Evolutionary conservation across 2,888 invertebrate species (phyloP).

Genomic region (Aphrophora alni): DNA sequence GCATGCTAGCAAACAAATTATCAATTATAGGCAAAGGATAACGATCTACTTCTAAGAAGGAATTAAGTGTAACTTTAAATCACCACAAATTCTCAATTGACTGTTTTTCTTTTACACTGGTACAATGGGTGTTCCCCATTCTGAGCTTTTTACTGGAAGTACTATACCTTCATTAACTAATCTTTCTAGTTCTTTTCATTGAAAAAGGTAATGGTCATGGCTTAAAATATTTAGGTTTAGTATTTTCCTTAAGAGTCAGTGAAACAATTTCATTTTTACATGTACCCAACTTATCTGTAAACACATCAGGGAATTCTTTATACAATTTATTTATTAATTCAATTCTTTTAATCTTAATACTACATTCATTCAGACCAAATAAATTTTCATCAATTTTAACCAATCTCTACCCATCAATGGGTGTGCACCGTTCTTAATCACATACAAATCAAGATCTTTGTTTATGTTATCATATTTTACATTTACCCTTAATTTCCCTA

Average conservation of each 20-base stretch:
- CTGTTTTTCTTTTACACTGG: slow-evolving; percentile 54
- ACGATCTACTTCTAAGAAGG: slow-evolving; percentile 33
- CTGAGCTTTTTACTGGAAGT: slow-evolving; percentile 43
- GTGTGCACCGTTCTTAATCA: slow-evolving; percentile 24
- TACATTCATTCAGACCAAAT: too few species aligned
- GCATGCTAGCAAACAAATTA: slow-evolving; percentile 29
- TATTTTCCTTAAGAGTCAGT: slow-evolving; percentile 42
- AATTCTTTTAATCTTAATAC: too few species aligned
- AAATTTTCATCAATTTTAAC: too few species aligned
- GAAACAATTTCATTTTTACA: slow-evolving; percentile 29
- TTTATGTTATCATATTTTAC: neutral
- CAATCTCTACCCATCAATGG: slow-evolving; percentile 30
- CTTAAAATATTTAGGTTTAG: slow-evolving; percentile 48
- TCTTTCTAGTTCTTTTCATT: slow-evolving; percentile 46
- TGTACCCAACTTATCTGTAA: slow-evolving; percentile 37
- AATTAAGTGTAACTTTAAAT: too few species aligned
- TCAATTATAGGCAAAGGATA: slow-evolving; percentile 42
- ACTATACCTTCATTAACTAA: slow-evolving; percentile 47
- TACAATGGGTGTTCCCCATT: slow-evolving; percentile 55
- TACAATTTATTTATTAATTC: neutral
- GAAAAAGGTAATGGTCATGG: slow-evolving; percentile 50
- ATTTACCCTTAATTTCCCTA: slow-evolving; percentile 9
- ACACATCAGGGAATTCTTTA: slow-evolving; percentile 26
- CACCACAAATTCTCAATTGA: slow-evolving; percentile 52
- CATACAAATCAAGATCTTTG: slow-evolving; percentile 17